Evolutionary conservation across 2,113 vertebrate species (phyloP).

Genomic region (Plecturocebus donacophilus): DNA sequence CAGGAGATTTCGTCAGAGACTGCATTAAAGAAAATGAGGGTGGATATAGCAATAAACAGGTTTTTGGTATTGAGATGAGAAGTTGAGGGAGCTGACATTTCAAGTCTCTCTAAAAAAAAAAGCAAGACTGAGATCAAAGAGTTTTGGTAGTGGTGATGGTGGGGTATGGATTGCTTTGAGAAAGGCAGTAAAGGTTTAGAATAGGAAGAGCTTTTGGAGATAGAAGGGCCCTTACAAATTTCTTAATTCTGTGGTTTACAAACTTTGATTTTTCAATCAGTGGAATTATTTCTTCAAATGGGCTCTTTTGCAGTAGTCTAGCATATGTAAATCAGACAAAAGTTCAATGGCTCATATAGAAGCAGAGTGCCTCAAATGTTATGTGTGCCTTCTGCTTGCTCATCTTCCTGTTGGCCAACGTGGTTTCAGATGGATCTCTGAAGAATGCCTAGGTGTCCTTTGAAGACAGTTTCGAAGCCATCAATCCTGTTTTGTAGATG

Average conservation of each 20-base stretch:
- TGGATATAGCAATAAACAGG: not conserved
- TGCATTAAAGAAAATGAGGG: not conserved
- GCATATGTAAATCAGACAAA: not conserved
- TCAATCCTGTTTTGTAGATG: not conserved
- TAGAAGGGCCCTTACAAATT: not conserved
- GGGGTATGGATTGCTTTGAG: not conserved
- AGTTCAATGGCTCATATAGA: not conserved
- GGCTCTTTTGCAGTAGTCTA: not conserved
- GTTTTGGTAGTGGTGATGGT: not conserved
- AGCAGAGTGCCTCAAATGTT: not conserved
- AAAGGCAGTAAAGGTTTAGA: not conserved
- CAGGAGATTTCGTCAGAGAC: not conserved
- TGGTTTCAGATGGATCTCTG: not conserved
- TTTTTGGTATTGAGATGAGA: not conserved
- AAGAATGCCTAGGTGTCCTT: not conserved
- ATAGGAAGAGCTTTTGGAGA: not conserved
- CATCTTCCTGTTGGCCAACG: not conserved
- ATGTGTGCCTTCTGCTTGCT: not conserved
- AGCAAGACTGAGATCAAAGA: not conserved
- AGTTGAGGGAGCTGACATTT: not conserved
- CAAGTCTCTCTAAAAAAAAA: not conserved
- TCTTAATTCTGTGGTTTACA: not conserved
- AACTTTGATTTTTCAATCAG: not conserved
- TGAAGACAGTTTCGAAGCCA: not conserved
- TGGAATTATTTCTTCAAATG: not conserved